phyloP scores from a whole-genome alignment of 1,140 invertebrate species.

The Magallana ariakensis region DNA sequence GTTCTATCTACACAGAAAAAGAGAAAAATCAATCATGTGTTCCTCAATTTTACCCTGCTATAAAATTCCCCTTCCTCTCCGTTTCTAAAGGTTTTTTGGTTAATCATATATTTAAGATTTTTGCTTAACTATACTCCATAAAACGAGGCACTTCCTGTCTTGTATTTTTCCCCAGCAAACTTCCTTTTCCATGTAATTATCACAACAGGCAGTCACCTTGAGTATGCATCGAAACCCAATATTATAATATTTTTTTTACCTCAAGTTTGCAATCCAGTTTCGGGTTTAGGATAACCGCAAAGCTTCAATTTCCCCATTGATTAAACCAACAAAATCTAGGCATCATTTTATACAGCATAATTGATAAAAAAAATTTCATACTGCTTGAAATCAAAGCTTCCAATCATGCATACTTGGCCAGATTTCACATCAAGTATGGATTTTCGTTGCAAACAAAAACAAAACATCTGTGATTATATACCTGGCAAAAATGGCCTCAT shows the following conservation, averaged over 20 bases:
- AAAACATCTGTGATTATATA: background rate
- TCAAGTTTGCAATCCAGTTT: background rate
- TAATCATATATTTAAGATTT: background rate
- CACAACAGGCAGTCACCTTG: background rate
- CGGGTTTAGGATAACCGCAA: background rate
- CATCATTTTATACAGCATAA: background rate
- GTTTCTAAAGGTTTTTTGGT: background rate
- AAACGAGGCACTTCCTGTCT: conserved; percentile 1
- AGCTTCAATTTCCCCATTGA: background rate
- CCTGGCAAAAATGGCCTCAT: background rate
- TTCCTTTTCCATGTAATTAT: background rate
- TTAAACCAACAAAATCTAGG: conserved; percentile 28
- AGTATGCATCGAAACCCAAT: too few relatives aligned
- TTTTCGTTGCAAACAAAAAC: background rate
- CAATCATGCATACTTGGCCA: background rate
- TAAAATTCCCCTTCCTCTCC: background rate
- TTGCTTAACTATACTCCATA: background rate
- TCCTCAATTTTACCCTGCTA: background rate
- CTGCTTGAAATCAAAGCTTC: background rate
- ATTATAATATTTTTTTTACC: too few relatives aligned
- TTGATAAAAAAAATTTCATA: conserved; percentile 19
- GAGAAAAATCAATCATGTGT: conserved; percentile 24
- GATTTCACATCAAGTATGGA: background rate
- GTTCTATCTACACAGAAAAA: background rate
- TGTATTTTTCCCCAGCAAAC: background rate